phyloP scores from a whole-genome alignment of 2,113 vertebrate genomes.

The Theristicus caerulescens region DNA sequence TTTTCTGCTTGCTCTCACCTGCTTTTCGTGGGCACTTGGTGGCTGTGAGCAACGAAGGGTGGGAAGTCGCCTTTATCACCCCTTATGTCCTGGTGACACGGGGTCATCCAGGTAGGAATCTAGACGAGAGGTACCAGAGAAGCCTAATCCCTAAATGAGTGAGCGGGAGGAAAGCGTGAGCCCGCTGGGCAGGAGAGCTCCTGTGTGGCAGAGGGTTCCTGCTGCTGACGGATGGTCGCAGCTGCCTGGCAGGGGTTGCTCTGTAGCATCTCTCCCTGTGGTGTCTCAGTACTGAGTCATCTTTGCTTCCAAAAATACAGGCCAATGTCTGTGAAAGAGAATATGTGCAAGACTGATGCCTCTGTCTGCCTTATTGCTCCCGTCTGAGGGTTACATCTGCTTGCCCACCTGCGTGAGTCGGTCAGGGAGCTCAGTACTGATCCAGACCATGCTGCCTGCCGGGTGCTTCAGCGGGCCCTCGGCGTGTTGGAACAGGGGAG shows the following conservation, averaged over 20 bases:
- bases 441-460: fast-evolving
- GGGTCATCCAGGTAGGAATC: background rate
- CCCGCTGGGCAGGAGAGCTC: background rate
- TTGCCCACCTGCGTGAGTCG: background rate
- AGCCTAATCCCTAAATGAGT: background rate
- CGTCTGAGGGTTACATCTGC: background rate
- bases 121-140: background rate
- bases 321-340: background rate
- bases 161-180: background rate
- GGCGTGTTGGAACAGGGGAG: background rate
- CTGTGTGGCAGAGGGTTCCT: background rate
- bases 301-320: conserved; percentile 10
- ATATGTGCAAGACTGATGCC: background rate
- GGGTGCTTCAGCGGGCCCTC: background rate
- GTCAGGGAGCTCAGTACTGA: background rate
- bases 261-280: background rate
- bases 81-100: background rate
- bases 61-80: background rate
- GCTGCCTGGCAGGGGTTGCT: background rate
- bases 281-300: background rate
- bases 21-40: background rate
- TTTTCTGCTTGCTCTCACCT: background rate
- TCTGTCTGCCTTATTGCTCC: background rate
- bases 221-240: background rate
- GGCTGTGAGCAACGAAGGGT: background rate